Percentiles rank a stretch among this genome's conserved stretches.
These are phyloP conservation scores for Neodiprion fabricii DNA, from an alignment of 1,140 invertebrate species.

Conservation along the genomic window DNA sequence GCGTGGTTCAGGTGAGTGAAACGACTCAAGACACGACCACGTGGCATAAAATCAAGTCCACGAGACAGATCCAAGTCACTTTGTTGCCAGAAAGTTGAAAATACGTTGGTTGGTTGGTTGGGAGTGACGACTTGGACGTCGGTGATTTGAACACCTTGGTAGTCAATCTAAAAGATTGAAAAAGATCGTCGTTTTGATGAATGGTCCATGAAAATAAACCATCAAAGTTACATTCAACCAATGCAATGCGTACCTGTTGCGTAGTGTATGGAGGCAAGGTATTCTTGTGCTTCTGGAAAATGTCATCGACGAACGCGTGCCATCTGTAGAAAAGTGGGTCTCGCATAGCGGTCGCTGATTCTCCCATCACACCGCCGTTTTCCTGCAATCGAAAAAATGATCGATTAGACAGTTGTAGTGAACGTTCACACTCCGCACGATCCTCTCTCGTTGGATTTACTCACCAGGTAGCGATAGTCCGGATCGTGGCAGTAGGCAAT, in stretches of 20 bases:
- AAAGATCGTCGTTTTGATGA: background rate
- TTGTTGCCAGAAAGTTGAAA: constrained; percentile 77
- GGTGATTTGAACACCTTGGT: constrained; percentile 67
- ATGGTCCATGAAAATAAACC: background rate
- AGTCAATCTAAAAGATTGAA: constrained; percentile 64
- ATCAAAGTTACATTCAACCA: background rate
- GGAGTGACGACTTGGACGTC: constrained; percentile 61
- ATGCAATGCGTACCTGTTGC: constrained; percentile 58
- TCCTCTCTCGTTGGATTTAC: constrained; percentile 25
- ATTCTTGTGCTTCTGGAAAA: constrained; percentile 80
- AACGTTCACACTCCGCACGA: background rate
- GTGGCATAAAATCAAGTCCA: constrained; percentile 78
- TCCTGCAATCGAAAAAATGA: constrained; percentile 53
- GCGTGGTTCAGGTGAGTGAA: constrained; percentile 79
- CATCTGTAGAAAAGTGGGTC: constrained; percentile 87
- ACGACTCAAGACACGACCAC: constrained; percentile 72
- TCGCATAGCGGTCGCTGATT: constrained; percentile 76
- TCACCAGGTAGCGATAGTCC: constrained; percentile 71
- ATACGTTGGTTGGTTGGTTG: constrained; percentile 60
- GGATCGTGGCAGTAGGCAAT: constrained; percentile 77
- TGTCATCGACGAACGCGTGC: constrained; percentile 81
- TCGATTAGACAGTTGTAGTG: background rate
- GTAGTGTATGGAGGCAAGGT: constrained; percentile 69
- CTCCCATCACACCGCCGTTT: constrained; percentile 73
- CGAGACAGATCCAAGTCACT: constrained; percentile 76